These are phyloP conservation scores for Psilopsiagon aurifrons DNA, from an alignment of 2,113 vertebrate species.

Conservation along the genomic window DNA sequence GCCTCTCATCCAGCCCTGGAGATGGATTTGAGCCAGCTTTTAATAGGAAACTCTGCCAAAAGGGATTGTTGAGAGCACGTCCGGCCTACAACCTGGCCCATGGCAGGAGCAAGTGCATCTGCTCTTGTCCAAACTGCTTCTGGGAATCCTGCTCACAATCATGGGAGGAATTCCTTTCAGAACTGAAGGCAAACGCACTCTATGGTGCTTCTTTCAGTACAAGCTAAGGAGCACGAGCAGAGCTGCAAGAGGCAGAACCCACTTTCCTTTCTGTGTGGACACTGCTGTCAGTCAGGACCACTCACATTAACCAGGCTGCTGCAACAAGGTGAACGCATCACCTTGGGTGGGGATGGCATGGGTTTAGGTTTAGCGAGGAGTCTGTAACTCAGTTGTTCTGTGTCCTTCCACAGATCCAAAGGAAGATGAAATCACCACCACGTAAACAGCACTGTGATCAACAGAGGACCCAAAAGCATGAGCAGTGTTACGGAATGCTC, in stretches of 20 bases:
- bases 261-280: rapidly evolving
- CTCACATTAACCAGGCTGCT: background rate
- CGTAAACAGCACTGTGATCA: rapidly evolving
- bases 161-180: background rate
- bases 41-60: background rate
- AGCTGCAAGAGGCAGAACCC: background rate
- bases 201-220: background rate
- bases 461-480: background rate
- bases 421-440: background rate
- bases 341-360: rapidly evolving
- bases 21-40: background rate
- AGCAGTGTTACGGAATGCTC: background rate
- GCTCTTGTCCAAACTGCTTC: background rate
- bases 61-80: background rate
- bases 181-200: background rate
- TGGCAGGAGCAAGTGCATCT: background rate
- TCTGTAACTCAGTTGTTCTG: background rate
- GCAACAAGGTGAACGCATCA: background rate
- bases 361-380: background rate
- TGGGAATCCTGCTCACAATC: background rate
- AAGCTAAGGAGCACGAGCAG: background rate
- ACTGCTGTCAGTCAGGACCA: background rate
- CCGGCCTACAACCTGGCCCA: background rate
- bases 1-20: background rate
- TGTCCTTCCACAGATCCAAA: background rate